phyloP scores from a whole-genome alignment of 2,888 invertebrate species.

The Drosophila limbata region DNA sequence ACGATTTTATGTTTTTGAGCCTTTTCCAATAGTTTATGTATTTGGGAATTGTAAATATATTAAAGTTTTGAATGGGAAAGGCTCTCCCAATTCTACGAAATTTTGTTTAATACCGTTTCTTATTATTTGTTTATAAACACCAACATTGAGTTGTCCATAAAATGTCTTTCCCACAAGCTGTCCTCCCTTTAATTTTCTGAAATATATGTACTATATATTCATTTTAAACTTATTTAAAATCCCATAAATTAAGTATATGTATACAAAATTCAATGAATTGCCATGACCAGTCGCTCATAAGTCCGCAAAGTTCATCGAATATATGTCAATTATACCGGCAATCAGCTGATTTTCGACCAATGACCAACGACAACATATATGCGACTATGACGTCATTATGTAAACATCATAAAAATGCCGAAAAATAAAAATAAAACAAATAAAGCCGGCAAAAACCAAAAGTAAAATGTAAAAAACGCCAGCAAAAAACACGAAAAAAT shows the following conservation, averaged over 20 bases:
- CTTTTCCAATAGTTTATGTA: no score
- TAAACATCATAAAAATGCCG: constrained; percentile 78
- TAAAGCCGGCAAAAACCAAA: constrained; percentile 29
- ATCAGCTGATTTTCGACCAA: constrained; percentile 71
- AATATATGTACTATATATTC: neutral
- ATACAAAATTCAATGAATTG: neutral
- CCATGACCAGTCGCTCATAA: constrained; percentile 1
- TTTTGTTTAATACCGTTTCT: no score
- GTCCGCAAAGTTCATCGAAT: constrained; percentile 56
- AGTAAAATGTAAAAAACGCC: constrained; percentile 16
- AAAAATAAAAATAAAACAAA: constrained; percentile 44
- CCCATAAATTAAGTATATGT: neutral
- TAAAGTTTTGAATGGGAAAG: no score
- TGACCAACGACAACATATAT: constrained; percentile 52
- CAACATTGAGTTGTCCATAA: neutral
- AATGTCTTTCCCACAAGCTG: no score
- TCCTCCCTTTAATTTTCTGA: neutral
- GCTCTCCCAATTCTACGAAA: neutral
- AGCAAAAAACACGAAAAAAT: constrained; percentile 39
- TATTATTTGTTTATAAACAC: neutral
- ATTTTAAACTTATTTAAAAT: neutral
- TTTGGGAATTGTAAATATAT: no score
- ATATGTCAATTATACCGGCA: constrained; percentile 65
- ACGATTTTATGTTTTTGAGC: no score
- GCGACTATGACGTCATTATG: constrained; percentile 74